Conservation (phyloP, 2,113 vertebrate genomes). For the Vulpes lagopus region DNA sequence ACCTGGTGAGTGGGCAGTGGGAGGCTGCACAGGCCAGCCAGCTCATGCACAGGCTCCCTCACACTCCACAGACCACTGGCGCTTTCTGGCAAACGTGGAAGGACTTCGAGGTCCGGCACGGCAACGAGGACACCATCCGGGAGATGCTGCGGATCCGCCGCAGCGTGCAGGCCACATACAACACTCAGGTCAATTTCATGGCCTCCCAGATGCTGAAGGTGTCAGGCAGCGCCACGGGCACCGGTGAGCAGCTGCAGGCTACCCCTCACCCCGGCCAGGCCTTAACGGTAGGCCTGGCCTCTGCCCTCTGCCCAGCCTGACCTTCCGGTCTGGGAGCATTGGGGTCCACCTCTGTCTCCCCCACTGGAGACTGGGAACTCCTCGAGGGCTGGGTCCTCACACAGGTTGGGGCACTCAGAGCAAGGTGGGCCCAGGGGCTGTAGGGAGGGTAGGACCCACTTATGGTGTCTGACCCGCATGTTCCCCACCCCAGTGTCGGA, state of each 20-base stretch:
- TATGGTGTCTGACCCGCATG: fast-evolving
- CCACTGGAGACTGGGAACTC: not conserved
- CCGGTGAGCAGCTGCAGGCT: conserved; percentile 80
- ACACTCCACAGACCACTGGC: conserved; percentile 88
- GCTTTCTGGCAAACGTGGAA: conserved; percentile 97
- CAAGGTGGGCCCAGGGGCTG: not conserved
- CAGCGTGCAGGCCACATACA: conserved; percentile 97
- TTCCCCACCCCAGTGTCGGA: conserved; percentile 89
- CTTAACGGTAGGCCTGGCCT: not conserved
- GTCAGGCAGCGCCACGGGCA: conserved; percentile 91
- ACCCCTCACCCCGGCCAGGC: not conserved
- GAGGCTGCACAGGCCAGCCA: fast-evolving
- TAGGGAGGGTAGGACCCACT: not conserved
- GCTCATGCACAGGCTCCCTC: fast-evolving
- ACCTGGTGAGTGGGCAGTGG: fast-evolving
- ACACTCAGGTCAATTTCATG: conserved; percentile 98
- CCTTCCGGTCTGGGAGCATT: not conserved
- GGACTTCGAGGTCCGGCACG: conserved; percentile 96
- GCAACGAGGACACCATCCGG: conserved; percentile 96
- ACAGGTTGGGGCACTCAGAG: not conserved
- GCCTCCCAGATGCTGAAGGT: conserved; percentile 96
- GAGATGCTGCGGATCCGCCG: conserved; percentile 96
- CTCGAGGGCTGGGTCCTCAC: not conserved
- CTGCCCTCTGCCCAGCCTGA: not conserved
- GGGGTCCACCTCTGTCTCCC: not conserved